A percentile compares a stretch with the other conserved stretches of the same genome.
Evolutionary conservation across 2,797 vertebrate species (phyloP).

Genomic region (Eospalax fontanierii): DNA sequence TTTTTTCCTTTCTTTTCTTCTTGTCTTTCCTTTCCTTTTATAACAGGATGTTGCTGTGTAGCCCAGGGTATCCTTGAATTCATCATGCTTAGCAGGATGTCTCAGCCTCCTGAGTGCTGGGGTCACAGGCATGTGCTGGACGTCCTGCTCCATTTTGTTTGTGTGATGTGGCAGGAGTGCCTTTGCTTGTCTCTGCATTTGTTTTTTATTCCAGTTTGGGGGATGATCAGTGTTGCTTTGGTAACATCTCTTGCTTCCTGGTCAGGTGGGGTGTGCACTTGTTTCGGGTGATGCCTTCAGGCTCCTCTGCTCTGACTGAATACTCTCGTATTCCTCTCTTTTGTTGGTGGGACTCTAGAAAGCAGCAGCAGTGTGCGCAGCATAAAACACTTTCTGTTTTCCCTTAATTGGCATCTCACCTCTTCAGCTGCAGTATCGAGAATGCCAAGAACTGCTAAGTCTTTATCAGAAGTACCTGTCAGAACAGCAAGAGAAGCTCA

Average conservation of each 20-base stretch:
- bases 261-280: slow-evolving; percentile 62
- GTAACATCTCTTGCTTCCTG: slow-evolving; percentile 54
- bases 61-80: background rate
- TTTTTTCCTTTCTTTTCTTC: background rate
- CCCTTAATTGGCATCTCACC: slow-evolving; percentile 92
- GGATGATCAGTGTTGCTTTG: slow-evolving; percentile 65
- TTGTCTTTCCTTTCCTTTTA: background rate
- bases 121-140: background rate
- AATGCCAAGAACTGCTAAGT: slow-evolving; percentile 97
- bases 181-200: slow-evolving; percentile 1
- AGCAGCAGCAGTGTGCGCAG: slow-evolving; percentile 69
- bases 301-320: slow-evolving; percentile 32
- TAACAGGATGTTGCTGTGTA: background rate
- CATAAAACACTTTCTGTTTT: slow-evolving; percentile 79
- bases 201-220: slow-evolving; percentile 73
- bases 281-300: slow-evolving; percentile 55
- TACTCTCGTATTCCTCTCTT: slow-evolving; percentile 51
- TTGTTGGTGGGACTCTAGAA: slow-evolving; percentile 43
- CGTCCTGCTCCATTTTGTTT: background rate
- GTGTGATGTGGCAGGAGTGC: background rate
- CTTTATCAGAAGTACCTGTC: slow-evolving; percentile 98
- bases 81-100: background rate
- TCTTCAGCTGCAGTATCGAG: slow-evolving; percentile 96
- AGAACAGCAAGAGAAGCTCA: slow-evolving; percentile 96
- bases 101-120: background rate